Conservation (phyloP, 2,797 vertebrate genomes). For the Moxostoma hubbsi region DNA sequence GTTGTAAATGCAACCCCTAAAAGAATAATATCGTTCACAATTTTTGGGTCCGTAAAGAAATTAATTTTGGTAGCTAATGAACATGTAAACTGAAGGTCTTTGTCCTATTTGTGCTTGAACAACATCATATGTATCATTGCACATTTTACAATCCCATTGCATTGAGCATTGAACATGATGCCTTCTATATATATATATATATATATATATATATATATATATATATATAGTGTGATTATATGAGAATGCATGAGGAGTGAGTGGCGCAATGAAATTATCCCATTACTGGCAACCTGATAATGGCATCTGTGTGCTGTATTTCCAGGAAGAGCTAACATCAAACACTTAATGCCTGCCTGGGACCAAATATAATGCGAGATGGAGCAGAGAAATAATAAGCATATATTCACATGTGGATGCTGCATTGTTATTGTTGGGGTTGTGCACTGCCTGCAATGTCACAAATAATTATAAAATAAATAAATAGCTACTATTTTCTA, state of each 20-base stretch:
- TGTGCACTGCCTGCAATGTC: neutral
- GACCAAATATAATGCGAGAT: constrained; percentile 25
- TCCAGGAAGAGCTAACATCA: constrained; percentile 30
- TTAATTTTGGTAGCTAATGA: neutral
- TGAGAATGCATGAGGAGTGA: constrained; percentile 24
- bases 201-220: neutral
- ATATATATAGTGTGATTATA: constrained; percentile 24
- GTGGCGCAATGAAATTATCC: constrained; percentile 45
- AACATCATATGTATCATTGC: neutral
- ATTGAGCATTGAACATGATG: constrained; percentile 1
- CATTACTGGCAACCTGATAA: constrained; percentile 45
- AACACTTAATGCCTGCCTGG: constrained; percentile 33
- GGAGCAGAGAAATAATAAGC: constrained; percentile 13
- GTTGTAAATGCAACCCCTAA: constrained; percentile 1
- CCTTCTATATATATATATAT: neutral
- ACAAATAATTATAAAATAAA: neutral
- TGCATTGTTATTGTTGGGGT: neutral
- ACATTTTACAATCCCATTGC: too few species aligned
- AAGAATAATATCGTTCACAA: constrained; percentile 1
- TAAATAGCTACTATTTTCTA: too few species aligned
- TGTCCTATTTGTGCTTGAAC: constrained; percentile 15
- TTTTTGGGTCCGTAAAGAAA: neutral
- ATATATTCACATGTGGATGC: constrained; percentile 18
- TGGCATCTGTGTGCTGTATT: constrained; percentile 27
- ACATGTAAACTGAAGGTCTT: constrained; percentile 23